Evolutionary conservation across 2,888 invertebrate genomes (phyloP).

Genomic region (Chloromyia formosa): DNA sequence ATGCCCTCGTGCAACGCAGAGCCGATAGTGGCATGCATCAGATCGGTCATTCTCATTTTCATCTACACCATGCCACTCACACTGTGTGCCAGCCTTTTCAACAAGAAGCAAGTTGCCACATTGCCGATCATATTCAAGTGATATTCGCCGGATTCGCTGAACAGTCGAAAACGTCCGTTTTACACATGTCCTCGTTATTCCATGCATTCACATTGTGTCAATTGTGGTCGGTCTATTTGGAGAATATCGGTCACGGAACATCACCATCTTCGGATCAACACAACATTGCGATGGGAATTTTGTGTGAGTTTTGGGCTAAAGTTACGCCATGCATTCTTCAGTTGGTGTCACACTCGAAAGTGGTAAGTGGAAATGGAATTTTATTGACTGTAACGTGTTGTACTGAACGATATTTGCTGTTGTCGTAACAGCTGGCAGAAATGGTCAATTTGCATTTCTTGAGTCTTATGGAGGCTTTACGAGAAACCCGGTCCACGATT

Average conservation of each 20-base stretch:
- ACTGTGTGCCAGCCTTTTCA: slow-evolving; percentile 85
- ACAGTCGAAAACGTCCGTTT: slow-evolving; percentile 88
- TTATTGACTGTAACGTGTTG: slow-evolving; percentile 33
- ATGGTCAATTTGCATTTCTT: slow-evolving; percentile 98
- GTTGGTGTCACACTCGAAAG: slow-evolving; percentile 89
- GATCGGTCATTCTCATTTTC: slow-evolving; percentile 52
- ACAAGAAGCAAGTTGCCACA: slow-evolving; percentile 93
- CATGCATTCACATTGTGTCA: slow-evolving; percentile 98
- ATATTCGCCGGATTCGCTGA: slow-evolving; percentile 98
- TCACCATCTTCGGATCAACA: slow-evolving; percentile 76
- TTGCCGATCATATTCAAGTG: slow-evolving; percentile 95
- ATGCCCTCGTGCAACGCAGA: slow-evolving; percentile 68
- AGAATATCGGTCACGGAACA: slow-evolving; percentile 78
- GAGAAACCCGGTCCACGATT: slow-evolving; percentile 94
- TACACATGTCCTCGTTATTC: slow-evolving; percentile 95
- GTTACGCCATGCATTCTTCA: slow-evolving; percentile 96
- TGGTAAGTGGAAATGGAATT: slow-evolving; percentile 68
- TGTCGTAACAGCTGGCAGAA: slow-evolving; percentile 83
- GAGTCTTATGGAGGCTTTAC: slow-evolving; percentile 90
- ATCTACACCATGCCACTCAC: slow-evolving; percentile 58
- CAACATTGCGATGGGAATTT: slow-evolving; percentile 78
- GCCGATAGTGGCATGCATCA: slow-evolving; percentile 53
- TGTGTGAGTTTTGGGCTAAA: slow-evolving; percentile 98
- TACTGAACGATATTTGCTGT: too few species aligned
- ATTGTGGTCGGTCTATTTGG: slow-evolving; percentile 98